Conservation (phyloP, 2,113 vertebrate genomes). For the Oryzias curvinotus region DNA sequence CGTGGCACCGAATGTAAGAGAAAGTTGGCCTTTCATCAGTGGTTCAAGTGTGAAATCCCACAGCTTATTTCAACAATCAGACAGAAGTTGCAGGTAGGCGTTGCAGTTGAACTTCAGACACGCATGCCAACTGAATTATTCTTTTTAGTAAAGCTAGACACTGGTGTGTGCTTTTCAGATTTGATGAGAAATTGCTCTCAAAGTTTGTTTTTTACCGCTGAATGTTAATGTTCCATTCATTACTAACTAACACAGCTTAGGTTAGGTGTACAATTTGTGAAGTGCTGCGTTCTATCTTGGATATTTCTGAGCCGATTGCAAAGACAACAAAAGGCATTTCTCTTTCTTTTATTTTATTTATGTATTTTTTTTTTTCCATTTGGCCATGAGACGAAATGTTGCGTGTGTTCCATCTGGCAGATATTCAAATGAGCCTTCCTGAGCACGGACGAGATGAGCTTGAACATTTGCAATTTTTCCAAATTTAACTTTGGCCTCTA, state of each 20-base stretch:
- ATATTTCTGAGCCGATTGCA: too few relatives aligned
- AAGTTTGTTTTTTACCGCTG: too few relatives aligned
- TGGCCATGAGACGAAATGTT: not conserved
- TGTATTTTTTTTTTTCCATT: not conserved
- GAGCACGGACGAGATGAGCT: conserved; percentile 48
- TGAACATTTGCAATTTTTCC: conserved; percentile 62
- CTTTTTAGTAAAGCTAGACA: conserved; percentile 34
- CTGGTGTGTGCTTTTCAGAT: conserved; percentile 48
- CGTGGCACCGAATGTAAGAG: conserved; percentile 52
- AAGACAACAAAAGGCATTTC: not conserved
- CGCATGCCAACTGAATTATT: conserved; percentile 52
- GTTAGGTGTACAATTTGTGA: too few relatives aligned
- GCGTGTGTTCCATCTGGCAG: not conserved
- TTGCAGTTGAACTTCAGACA: conserved; percentile 39
- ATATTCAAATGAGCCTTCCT: conserved; percentile 38
- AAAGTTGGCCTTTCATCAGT: conserved; percentile 63
- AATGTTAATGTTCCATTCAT: too few relatives aligned
- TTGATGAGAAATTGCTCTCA: conserved; percentile 27
- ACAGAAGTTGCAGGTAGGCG: conserved; percentile 65
- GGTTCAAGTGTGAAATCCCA: conserved; percentile 67
- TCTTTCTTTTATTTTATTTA: not conserved
- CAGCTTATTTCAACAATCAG: conserved; percentile 45
- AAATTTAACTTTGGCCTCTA: conserved; percentile 68
- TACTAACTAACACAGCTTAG: too few relatives aligned
- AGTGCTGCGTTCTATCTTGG: too few relatives aligned